Base-by-base conservation (phyloP, 2,888 invertebrate genomes). In the Graphium colonna region DNA sequence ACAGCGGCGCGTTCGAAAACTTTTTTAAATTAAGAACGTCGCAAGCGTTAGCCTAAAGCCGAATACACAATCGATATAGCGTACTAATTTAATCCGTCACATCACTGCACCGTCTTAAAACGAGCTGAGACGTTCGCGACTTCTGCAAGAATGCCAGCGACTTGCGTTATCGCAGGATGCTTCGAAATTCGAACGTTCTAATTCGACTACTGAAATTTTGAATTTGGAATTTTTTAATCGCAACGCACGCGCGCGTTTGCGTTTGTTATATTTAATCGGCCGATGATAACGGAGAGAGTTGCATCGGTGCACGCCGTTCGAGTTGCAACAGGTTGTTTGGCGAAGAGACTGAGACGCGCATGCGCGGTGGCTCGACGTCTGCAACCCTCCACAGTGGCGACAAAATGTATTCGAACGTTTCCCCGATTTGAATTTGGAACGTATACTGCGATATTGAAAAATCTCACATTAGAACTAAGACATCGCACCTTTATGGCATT, bases 321-420 rank as follows among this genome's bases (percentile, higher is more conserved):
- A 64, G 70, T 83, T 89, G 88, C 88, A 89, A 89, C 88, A 89
- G 88, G 88, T 89, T 87, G 88, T 85, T 86, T 85, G 82, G 78
- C 66, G 67, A 75, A 75, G 73, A 60, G 67, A 59, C 60, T 52
- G 58, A 18, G 49, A 57, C 61, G 68, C 85, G 88, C 86, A 79
- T 79, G 88, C 88, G 88, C 71, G 60, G 38, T 58, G 51, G 56
- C 52, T 55, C 58, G 66, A 60, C 60, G 72, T 77, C 70, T 78
- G 83, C 82, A 79, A 51, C 65, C 56, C 69, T 63, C 83, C 69
- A 87, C 79, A 87, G 69, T 86, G 82, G 75, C 41, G 65, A 55
- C 77, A 65, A 43, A 59, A 42, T 28, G 28, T 17, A 33, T 15
- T 10, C 16, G 12, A 7, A 12, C n/a, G 4, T 12, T 36, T 13